Conservation (phyloP, 2,113 vertebrate species). For the Petaurus breviceps region DNA sequence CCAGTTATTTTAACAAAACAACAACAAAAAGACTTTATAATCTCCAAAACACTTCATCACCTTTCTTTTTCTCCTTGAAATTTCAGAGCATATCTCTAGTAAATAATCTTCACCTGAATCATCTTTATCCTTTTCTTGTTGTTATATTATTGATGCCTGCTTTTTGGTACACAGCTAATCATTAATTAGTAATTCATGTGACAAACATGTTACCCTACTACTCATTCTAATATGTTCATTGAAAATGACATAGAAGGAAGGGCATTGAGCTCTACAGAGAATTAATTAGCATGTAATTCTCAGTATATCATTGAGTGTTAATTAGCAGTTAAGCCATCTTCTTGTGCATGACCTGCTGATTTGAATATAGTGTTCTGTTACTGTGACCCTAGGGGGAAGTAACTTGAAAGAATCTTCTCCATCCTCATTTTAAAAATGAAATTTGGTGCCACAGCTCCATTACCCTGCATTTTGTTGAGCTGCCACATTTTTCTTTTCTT, state of each 20-base stretch:
- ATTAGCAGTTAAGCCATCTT: constrained; percentile 81
- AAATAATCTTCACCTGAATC: constrained; percentile 54
- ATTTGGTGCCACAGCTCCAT: constrained; percentile 26
- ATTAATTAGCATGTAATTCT: constrained; percentile 84
- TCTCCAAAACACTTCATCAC: constrained; percentile 33
- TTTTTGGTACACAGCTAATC: constrained; percentile 51
- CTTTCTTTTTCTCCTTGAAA: background rate
- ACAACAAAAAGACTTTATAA: background rate
- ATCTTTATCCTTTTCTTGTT: constrained; percentile 46
- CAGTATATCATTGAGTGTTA: constrained; percentile 79
- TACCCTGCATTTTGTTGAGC: constrained; percentile 33
- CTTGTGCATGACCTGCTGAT: constrained; percentile 78
- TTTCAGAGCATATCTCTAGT: background rate
- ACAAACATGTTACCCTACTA: constrained; percentile 68
- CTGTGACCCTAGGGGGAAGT: constrained; percentile 58
- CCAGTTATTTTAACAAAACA: background rate
- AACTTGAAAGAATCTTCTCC: constrained; percentile 69
- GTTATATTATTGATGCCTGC: constrained; percentile 53
- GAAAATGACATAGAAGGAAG: constrained; percentile 77
- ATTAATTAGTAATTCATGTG: constrained; percentile 76
- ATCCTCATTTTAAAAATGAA: constrained; percentile 61
- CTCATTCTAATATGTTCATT: constrained; percentile 75
- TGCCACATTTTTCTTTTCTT: constrained; percentile 53
- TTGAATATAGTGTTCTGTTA: constrained; percentile 77
- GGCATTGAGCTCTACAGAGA: constrained; percentile 73